These are phyloP conservation scores for Danio albolineatus DNA, from an alignment of 2,797 vertebrate species.

Conservation along the genomic window DNA sequence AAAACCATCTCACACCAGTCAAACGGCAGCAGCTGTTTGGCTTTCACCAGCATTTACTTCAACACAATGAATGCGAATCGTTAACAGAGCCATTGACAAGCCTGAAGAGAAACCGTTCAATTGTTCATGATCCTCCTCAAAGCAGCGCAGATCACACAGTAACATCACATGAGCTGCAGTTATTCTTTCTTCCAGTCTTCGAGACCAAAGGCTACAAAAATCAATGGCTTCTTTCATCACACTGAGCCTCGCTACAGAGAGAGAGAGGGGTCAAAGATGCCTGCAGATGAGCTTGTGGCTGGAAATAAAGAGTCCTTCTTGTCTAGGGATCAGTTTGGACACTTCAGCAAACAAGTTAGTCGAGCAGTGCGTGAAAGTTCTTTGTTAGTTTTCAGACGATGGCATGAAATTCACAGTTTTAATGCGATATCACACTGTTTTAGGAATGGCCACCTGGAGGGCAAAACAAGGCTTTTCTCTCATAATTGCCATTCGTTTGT, in stretches of 20 bases:
- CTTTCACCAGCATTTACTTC: too few species aligned
- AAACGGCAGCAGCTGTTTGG: too few species aligned
- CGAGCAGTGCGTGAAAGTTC: neutral
- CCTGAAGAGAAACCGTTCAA: neutral
- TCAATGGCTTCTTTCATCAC: conserved; percentile 59
- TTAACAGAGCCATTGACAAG: neutral
- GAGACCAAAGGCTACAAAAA: conserved; percentile 20
- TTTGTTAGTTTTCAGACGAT: neutral
- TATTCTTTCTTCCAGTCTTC: conserved; percentile 27
- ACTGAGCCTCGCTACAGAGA: conserved; percentile 16
- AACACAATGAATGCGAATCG: too few species aligned
- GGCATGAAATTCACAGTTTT: neutral
- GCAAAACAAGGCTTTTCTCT: too few species aligned
- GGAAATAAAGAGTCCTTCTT: neutral
- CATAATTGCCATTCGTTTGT: too few species aligned
- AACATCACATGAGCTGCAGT: conserved; percentile 28
- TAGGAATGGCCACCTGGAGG: too few species aligned
- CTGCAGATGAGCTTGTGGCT: neutral
- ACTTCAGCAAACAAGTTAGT: neutral
- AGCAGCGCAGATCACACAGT: conserved; percentile 45
- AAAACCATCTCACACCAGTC: too few species aligned
- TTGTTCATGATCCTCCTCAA: neutral
- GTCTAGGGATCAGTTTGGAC: conserved; percentile 13
- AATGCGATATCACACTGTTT: too few species aligned
- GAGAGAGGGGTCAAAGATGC: conserved; percentile 28